Base-by-base conservation (phyloP, 2,888 invertebrate genomes). In the Mylabris sibirica region DNA sequence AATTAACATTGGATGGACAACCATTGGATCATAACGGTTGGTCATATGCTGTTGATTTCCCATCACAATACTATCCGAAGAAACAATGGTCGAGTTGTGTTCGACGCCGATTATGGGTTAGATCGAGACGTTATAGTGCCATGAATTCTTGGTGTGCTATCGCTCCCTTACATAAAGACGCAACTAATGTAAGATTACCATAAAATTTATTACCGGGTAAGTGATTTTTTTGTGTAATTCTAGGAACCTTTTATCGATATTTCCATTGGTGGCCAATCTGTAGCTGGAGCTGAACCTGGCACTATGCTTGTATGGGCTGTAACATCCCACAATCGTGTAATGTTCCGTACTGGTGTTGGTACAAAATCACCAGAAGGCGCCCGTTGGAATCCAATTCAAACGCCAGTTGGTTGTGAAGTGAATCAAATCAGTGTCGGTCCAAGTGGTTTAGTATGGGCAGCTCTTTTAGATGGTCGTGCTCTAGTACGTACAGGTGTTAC, bases 61-160 rank as follows among this genome's bases (percentile, higher is more conserved):
- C 95, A 65, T 91, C 93, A 12, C 91, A 91, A 57, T 97, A 92
- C 86, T 89, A 91, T 35, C 88, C 91, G 0, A 90, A 91, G 68
- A 95, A 95, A 80, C 92, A 92, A 71, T 96, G 96, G 95, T 94
- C 93, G 78, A 95, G 96, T 8, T 95, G 93, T 87, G 97, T 97
- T 0, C 88, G 97, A 72, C 88, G 96, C 77, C 88, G 97, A 74
- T 93, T 96, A 82, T 97, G 97, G 97, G 91, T 95, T 69, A 89
- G 97, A 69, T 94, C 93, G 81, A 87, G 97, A 65, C 90, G 94
- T 78, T 97, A 96, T 80, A 92, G 93, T 84, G 95, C 96, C 8
- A 90, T 96, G 86, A 95, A 96, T 85, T 92, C 93, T 59, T 97
- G 97, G 97, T 95, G 96, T 86, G 94, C 94, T 49, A 93, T 97